A percentile compares a stretch with the other conserved stretches of the same genome.
phyloP scores from a whole-genome alignment of 2,797 vertebrate species.

The Halcyon chelicuti region DNA sequence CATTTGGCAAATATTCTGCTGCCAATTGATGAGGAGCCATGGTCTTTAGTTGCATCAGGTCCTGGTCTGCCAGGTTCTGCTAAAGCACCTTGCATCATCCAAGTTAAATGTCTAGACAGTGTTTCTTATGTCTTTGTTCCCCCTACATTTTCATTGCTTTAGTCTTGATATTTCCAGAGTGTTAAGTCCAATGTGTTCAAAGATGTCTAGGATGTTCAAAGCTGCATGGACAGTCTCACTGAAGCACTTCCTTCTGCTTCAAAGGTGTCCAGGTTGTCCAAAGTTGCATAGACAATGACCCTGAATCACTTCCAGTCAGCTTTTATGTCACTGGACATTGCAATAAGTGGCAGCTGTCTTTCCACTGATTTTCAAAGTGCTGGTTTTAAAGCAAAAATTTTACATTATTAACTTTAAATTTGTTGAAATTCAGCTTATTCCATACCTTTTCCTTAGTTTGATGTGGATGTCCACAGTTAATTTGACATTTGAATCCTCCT shows the following conservation, averaged over 20 bases:
- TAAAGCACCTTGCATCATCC: neutral
- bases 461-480: neutral
- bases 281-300: neutral
- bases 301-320: neutral
- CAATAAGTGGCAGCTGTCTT: neutral
- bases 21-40: neutral
- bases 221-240: neutral
- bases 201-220: neutral
- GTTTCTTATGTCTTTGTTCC: neutral
- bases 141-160: neutral
- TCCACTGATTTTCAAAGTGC: neutral
- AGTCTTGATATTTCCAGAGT: neutral
- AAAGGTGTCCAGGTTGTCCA: neutral
- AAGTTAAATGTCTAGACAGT: neutral
- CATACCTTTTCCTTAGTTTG: neutral
- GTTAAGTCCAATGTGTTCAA: neutral
- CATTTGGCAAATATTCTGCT: neutral
- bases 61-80: neutral
- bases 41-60: neutral
- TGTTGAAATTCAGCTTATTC: neutral
- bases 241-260: neutral
- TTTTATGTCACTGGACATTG: neutral
- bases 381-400: neutral
- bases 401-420: neutral
- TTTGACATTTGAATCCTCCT: neutral